Evolutionary conservation across 2,113 vertebrate genomes (phyloP).

Genomic region (human): GRCh38 chr5:29687501-29688000

Average conservation of each 20-base stretch:
- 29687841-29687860: background rate
- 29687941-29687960: background rate
- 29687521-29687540: background rate
- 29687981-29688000: background rate
- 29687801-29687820: background rate
- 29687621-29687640: background rate
- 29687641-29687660: background rate
- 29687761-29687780: background rate
- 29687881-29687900: background rate
- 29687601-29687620: background rate
- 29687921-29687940: background rate
- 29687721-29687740: background rate
- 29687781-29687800: background rate
- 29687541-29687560: background rate
- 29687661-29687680: background rate
- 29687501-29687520: background rate
- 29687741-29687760: background rate
- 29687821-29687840: background rate
- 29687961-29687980: background rate
- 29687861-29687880: background rate
- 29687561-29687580: background rate
- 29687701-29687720: background rate
- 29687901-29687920: background rate
- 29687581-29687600: background rate
- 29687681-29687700: background rate